phyloP scores from a whole-genome alignment of 1,140 invertebrate genomes.

The Colletes latitarsis region DNA sequence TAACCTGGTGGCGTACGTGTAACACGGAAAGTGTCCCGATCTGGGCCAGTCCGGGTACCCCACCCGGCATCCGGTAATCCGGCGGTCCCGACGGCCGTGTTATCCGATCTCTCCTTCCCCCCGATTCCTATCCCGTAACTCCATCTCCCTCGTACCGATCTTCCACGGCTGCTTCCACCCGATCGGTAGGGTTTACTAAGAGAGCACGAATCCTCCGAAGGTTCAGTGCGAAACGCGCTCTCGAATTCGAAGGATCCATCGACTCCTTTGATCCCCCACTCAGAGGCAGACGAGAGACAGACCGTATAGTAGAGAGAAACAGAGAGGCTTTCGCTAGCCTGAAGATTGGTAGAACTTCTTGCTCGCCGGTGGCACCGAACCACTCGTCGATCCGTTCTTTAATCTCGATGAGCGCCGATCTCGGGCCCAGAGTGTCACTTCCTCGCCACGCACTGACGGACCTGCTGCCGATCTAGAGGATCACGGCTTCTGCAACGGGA shows the following conservation, averaged over 20 bases:
- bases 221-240: slow-evolving; percentile 77
- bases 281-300: slow-evolving; percentile 6
- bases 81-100: slow-evolving; percentile 45
- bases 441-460: background rate
- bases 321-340: slow-evolving; percentile 29
- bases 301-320: slow-evolving; percentile 2
- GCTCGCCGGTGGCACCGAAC: background rate
- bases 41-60: slow-evolving; percentile 61
- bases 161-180: slow-evolving; percentile 68
- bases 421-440: slow-evolving; percentile 14
- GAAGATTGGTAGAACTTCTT: background rate
- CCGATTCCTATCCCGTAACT: slow-evolving; percentile 12
- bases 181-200: slow-evolving; percentile 76
- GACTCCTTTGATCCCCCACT: slow-evolving; percentile 50
- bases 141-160: slow-evolving; percentile 62
- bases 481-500: background rate
- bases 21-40: slow-evolving; percentile 63
- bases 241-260: slow-evolving; percentile 72
- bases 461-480: background rate
- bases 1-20: slow-evolving; percentile 24
- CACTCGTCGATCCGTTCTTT: slow-evolving; percentile 7
- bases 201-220: slow-evolving; percentile 73
- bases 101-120: slow-evolving; percentile 39
- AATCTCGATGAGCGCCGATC: slow-evolving; percentile 49
- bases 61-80: slow-evolving; percentile 56